Evolutionary conservation across 1,140 invertebrate genomes (phyloP).

Genomic region (Nasonia giraulti): DNA sequence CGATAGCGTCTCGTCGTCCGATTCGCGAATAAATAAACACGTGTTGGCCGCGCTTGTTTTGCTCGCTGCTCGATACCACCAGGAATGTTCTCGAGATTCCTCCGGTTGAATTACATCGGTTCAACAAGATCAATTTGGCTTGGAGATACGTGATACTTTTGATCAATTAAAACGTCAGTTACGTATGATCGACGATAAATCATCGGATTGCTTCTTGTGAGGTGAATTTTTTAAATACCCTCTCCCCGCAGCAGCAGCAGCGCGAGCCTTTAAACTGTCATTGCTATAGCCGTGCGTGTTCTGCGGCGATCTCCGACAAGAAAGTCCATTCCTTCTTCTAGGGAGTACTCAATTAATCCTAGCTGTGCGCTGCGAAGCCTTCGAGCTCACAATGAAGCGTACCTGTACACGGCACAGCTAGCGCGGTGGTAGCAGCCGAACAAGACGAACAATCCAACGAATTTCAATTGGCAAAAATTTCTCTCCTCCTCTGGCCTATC

Average conservation of each 20-base stretch:
- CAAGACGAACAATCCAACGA: constrained; percentile 33
- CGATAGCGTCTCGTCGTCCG: background rate
- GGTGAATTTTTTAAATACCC: too few relatives aligned
- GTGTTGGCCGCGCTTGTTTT: background rate
- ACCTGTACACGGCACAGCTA: background rate
- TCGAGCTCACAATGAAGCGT: constrained; percentile 34
- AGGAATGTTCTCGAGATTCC: background rate
- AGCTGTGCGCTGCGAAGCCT: constrained; percentile 42
- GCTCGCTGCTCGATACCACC: background rate
- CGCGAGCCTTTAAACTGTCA: constrained; percentile 20
- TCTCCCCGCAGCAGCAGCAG: too few relatives aligned
- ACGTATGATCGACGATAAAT: too few relatives aligned
- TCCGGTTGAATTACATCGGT: background rate
- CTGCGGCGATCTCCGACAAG: constrained; percentile 2
- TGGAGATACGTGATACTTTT: too few relatives aligned
- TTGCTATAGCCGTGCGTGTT: background rate
- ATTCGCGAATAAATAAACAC: constrained; percentile 34
- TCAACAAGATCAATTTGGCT: too few relatives aligned
- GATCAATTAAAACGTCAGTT: too few relatives aligned
- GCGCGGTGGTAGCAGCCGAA: background rate
- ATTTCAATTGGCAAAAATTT: constrained; percentile 34
- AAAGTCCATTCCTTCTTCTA: constrained; percentile 25
- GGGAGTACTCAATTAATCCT: constrained; percentile 22
- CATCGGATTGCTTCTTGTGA: too few relatives aligned
- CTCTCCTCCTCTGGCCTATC: background rate